Evolutionary conservation across 1,140 invertebrate species (phyloP), one percentile per base, ranked within the genome.

Genomic region (Lysiphlebus fabarum): DNA sequence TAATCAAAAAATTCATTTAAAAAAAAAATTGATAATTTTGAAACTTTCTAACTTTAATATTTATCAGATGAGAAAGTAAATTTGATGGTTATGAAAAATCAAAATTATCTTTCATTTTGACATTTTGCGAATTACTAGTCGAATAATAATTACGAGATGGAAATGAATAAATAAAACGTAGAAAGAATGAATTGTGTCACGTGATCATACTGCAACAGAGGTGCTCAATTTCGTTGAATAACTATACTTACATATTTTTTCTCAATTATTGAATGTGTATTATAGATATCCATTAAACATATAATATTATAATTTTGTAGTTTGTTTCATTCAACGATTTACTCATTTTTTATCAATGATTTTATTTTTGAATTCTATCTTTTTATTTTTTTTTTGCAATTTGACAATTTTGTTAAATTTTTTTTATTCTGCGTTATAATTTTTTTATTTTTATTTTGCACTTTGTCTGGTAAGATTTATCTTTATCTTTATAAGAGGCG

Each of bases 401-500:
- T 26, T 26, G 17, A 26, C 17, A 26, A 26, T 4, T 26, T 26
- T 26, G 17, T 26, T 4, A 26, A 26, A 26, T 2, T 26, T 26
- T 26, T 26, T 26, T 26, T 26, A 26, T 26, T 26, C 17, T 26
- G 17, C 43, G 54, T 56, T 56, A 56, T 38, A 56, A n/a, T n/a
- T n/a, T n/a, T n/a, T n/a, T 36, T 26, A 1, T 26, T 26, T 26
- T 26, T 26, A 26, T 26, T 26, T 26, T 26, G 38, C 56, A 51
- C 55, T 53, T 60, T 53, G 58, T 44, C 38, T 53, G 34, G 53
- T 55, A 47, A 38, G 44, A 34, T 48, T 17, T 6, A 33, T 37
- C 68, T 75, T 77, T 77, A 75, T 75, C 71, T 77, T 76, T 76
- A 76, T 71, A 69, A 50, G 45, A 57, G 36, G 47, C 47, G 71